Base-by-base conservation (phyloP, 1,140 invertebrate genomes). In the Formica selysi region DNA sequence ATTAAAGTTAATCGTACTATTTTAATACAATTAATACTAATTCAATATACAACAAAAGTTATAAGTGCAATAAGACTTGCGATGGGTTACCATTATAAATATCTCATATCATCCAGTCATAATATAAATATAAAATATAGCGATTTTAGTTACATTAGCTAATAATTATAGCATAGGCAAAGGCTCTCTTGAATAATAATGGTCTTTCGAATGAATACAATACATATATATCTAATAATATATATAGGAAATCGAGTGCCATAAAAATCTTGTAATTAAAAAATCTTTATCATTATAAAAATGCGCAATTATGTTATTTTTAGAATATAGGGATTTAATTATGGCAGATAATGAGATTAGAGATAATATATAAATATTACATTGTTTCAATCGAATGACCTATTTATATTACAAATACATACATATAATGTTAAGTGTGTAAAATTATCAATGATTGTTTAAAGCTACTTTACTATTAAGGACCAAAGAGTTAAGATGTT, bases 401-500 rank as follows among this genome's bases (percentile, higher is more conserved):
- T 89, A 83, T 65, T 85, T 84, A 87, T 91, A 88, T 86, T 48
- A 48, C 13, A 48, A 85, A 51, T 86, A 91, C 87, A 84, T 91
- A 89, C 2, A 44, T 90, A 81, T 92, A 87, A 91, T 64, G 64
- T 62, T 92, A 92, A 89, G 76, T 67, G 86, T 88, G 44, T 90
- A 90, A 91, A 68, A 87, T 54, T 74, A 89, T 71, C 83, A 83
- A 87, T 86, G 61, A 87, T 89, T 38, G 57, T 87, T 83, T 92
- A 88, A 90, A 90, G 87, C 90, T 95, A 94, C 59, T 94, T 90
- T 95, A 94, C 93, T 91, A 62, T 94, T 95, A 95, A 95, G 93
- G 93, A 95, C 94, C 94, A 95, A 95, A 95, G 94, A 95, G 93
- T 92, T 83, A 92, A 91, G 94, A 92, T 74, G 91, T 93, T 94